These are phyloP conservation scores for Macrophya alboannulata DNA, from an alignment of 2,888 invertebrate genomes.

Conservation along the genomic window DNA sequence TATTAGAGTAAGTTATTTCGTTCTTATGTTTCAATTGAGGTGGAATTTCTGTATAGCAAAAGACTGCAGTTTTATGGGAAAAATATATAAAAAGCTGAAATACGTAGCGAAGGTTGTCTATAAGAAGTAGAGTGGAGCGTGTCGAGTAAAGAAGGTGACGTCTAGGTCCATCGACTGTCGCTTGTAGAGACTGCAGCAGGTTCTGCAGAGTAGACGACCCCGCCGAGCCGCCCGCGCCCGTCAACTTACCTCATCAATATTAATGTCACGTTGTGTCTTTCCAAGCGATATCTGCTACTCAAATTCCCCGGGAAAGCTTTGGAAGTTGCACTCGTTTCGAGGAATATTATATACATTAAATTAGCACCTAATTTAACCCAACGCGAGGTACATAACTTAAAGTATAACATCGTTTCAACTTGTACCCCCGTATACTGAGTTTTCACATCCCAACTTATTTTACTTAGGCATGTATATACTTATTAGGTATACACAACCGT, in stretches of 20 bases:
- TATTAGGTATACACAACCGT: no score
- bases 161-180: slow-evolving; percentile 16
- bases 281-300: slow-evolving; percentile 20
- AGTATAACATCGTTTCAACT: slow-evolving; percentile 43
- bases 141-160: slow-evolving; percentile 24
- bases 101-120: slow-evolving; percentile 5
- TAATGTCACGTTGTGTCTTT: slow-evolving; percentile 52
- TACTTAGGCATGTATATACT: background rate
- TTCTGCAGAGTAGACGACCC: background rate
- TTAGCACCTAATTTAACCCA: slow-evolving; percentile 47
- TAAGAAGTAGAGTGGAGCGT: background rate
- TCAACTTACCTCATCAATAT: slow-evolving; percentile 56
- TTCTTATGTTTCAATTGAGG: no score
- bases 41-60: no score
- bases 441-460: slow-evolving; percentile 44
- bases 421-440: background rate
- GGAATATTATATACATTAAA: slow-evolving; percentile 54
- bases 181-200: slow-evolving; percentile 8
- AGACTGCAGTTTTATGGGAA: background rate
- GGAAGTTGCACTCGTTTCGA: slow-evolving; percentile 39
- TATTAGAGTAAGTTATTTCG: no score
- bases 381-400: slow-evolving; percentile 23
- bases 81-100: background rate
- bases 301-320: background rate
- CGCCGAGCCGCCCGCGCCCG: background rate